Conservation (phyloP, 2,888 invertebrate genomes). For the Theretra japonica region DNA sequence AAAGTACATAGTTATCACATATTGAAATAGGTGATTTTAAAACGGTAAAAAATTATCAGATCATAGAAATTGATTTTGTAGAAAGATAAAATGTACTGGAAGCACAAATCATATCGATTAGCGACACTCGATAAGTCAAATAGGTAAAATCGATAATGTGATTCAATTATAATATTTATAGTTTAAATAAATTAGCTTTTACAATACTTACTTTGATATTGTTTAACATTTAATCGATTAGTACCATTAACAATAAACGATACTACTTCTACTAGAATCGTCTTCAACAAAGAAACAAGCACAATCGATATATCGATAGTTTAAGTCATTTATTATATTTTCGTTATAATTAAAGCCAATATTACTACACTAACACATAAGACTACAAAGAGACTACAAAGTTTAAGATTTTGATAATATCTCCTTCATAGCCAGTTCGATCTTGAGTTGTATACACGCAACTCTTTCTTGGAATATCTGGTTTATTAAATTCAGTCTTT, state of each 20-base stretch:
- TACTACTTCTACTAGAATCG: neutral
- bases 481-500: constrained; percentile 86
- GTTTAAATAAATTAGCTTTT: constrained; percentile 1
- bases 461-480: constrained; percentile 90
- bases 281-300: neutral
- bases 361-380: constrained; percentile 20
- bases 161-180: neutral
- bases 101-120: neutral
- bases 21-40: no score
- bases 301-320: constrained; percentile 19
- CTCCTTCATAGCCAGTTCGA: constrained; percentile 87
- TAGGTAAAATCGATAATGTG: neutral
- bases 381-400: constrained; percentile 15
- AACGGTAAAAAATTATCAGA: no score
- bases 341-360: constrained; percentile 20
- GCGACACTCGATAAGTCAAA: neutral
- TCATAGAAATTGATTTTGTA: no score
- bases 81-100: neutral
- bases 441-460: constrained; percentile 89
- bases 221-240: neutral
- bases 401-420: constrained; percentile 74
- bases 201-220: neutral
- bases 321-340: constrained; percentile 18
- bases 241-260: neutral
- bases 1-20: no score